Evolutionary conservation across 92 coral and sea anemone genomes (phyloP), one percentile per base, ranked within the genome.

Genomic region (Blastomussa wellsi): DNA sequence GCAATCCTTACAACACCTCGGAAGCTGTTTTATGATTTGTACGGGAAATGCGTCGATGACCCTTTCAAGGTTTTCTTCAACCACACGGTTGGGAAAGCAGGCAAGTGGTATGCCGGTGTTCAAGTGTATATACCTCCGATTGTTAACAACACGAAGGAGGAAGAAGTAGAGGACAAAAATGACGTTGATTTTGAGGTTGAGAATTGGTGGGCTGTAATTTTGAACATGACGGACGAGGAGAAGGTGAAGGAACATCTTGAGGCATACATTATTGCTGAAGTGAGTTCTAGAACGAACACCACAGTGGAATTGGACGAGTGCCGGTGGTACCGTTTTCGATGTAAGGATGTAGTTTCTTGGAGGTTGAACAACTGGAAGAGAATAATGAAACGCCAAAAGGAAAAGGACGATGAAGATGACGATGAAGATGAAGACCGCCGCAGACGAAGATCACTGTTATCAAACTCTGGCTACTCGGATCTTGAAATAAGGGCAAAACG

Each of bases 11-110:
- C 52, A 20, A 42, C 78, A 6, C 76, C 79, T n/a, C 84, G 71
- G 29, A 72, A 86, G 12, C 79, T 89, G 0, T 91, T 91, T 42
- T 93, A 93, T 73, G 92, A 92, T 5, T 76, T 48, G 14, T 91
- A 86, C 74, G 88, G 87, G 10, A 91, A 83, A 28, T 93, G 96
- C 26, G 75, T 76, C 5, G 35, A 84, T 39, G 89, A 93, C 76
- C 94, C 94, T 2, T 89, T 87, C 69, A 86, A 79, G 26, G 52
- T 60, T 19, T 93, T 88, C 69, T 86, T 88, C 62, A 39, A 74
- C 26, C 35, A 31, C 22, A 13, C 81, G 0, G 57, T 76, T 57
- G 86, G 78, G 0, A 82, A 71, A 37, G 52, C 69, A 0, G 86
- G 86, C 1, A 82, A 82, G 53, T 82, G 86, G 86, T 82, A 36